Conservation (phyloP, 2,797 vertebrate genomes). For the Pteropus rufus region DNA sequence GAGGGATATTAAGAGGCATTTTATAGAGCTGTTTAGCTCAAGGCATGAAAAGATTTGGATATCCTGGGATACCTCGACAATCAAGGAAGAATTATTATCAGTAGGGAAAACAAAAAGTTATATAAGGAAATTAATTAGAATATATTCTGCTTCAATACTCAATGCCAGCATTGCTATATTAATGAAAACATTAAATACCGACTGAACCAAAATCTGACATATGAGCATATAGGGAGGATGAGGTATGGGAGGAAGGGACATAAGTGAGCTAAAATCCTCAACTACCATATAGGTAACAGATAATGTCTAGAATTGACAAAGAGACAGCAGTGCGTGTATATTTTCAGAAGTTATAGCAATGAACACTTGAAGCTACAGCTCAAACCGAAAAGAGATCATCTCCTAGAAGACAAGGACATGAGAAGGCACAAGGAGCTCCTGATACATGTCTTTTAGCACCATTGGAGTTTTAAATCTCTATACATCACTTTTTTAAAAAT, state of each 20-base stretch:
- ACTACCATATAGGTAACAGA: background rate
- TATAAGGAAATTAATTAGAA: conserved; percentile 25
- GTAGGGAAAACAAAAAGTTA: background rate
- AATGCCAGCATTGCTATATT: background rate
- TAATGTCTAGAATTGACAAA: background rate
- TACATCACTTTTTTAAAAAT: background rate
- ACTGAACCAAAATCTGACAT: conserved; percentile 16
- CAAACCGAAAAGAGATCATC: background rate
- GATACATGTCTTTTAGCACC: background rate
- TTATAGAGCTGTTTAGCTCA: conserved; percentile 28
- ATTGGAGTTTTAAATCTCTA: background rate
- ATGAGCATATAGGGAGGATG: background rate
- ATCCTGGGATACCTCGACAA: background rate
- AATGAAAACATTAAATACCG: conserved; percentile 26
- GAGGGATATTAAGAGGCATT: background rate
- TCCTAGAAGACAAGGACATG: background rate
- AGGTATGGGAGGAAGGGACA: background rate
- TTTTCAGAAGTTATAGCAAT: background rate
- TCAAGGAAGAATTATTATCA: background rate
- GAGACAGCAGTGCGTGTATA: background rate
- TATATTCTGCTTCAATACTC: conserved; percentile 25
- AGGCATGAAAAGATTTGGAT: background rate
- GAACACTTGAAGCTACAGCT: background rate
- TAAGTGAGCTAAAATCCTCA: background rate
- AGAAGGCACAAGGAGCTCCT: background rate